Percentiles rank a stretch among this genome's conserved stretches.
Conservation (phyloP, 2,888 invertebrate species). For the Hydroisotoma schaefferi region DNA sequence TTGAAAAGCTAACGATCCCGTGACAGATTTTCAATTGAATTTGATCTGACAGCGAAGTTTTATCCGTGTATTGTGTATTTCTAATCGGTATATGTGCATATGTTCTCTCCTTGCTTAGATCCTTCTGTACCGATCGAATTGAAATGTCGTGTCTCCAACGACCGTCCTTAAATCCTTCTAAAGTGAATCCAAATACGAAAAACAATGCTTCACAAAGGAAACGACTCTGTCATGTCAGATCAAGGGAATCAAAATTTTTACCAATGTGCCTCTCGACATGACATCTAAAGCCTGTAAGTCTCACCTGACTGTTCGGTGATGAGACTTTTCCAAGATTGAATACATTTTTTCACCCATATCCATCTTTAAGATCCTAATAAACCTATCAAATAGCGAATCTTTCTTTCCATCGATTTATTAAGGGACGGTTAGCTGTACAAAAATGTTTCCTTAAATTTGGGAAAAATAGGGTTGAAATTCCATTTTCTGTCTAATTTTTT, state of each 20-base stretch:
- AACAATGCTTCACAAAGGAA: slow-evolving; percentile 6
- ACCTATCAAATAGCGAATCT: too few relatives aligned
- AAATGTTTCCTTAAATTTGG: too few relatives aligned
- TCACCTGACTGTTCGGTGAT: too few relatives aligned
- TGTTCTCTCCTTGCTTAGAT: neutral
- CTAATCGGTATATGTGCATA: neutral
- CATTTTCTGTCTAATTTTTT: too few relatives aligned
- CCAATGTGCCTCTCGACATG: neutral
- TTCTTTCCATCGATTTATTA: too few relatives aligned
- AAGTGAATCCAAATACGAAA: neutral
- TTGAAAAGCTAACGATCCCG: slow-evolving; percentile 48
- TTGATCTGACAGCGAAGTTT: slow-evolving; percentile 10
- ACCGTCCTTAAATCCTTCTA: neutral
- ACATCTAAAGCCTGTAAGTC: neutral
- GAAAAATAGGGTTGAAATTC: too few relatives aligned
- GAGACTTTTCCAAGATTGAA: too few relatives aligned
- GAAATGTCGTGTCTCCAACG: neutral
- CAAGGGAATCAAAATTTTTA: neutral
- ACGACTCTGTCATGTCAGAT: slow-evolving; percentile 13
- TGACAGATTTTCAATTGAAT: slow-evolving; percentile 46
- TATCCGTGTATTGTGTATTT: neutral
- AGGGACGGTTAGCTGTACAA: too few relatives aligned
- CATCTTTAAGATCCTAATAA: too few relatives aligned
- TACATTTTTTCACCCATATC: too few relatives aligned
- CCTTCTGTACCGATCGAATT: too few relatives aligned